Evolutionary conservation across 2,888 invertebrate species (phyloP).

Genomic region (Geophilus truncorum): DNA sequence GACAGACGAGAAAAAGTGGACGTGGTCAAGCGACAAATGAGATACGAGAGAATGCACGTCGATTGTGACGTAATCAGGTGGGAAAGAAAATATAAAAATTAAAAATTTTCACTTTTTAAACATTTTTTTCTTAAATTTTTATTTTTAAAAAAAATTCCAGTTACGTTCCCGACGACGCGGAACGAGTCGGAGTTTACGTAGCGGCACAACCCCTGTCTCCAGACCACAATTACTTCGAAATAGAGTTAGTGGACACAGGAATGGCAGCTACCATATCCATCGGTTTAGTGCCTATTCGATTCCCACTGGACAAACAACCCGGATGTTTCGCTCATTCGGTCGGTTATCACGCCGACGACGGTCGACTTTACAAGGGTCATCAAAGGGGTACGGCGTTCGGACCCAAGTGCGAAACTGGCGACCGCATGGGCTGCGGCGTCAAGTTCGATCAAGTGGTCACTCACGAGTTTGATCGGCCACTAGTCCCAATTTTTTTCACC

Average conservation of each 20-base stretch:
- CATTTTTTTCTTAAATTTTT: background rate
- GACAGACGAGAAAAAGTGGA: constrained; percentile 36
- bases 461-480: constrained; percentile 41
- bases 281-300: constrained; percentile 48
- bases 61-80: constrained; percentile 46
- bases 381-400: constrained; percentile 48
- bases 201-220: constrained; percentile 45
- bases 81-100: no score
- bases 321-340: constrained; percentile 50
- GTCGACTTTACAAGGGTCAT: constrained; percentile 48
- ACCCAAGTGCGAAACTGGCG: constrained; percentile 48
- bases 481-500: constrained; percentile 51
- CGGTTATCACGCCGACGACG: constrained; percentile 51
- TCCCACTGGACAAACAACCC: constrained; percentile 49
- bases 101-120: no score
- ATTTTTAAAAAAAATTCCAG: no score
- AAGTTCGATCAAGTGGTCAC: constrained; percentile 44
- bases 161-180: constrained; percentile 46
- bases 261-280: constrained; percentile 45
- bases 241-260: constrained; percentile 48
- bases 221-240: constrained; percentile 49
- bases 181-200: constrained; percentile 48
- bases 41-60: constrained; percentile 43
- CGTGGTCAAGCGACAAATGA: constrained; percentile 39
- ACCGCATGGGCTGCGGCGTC: constrained; percentile 51